A percentile compares a stretch with the other conserved stretches of the same genome.
Conservation (phyloP, 2,888 invertebrate genomes). For the Amblyjoppa proteus region DNA sequence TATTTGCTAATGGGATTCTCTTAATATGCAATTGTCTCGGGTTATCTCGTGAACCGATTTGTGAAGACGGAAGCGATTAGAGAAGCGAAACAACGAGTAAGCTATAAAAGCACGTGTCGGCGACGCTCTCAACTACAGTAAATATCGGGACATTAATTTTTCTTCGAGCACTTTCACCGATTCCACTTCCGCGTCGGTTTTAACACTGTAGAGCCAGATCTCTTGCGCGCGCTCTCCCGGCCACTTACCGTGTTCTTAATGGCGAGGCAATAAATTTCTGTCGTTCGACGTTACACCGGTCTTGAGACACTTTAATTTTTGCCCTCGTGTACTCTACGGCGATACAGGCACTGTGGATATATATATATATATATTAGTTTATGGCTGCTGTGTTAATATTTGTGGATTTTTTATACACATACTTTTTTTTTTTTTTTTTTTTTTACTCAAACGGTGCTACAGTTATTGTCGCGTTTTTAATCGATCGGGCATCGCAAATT, state of each 20-base stretch:
- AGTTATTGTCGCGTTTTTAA: not conserved
- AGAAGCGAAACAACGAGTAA: not conserved
- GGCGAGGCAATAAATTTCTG: slow-evolving; percentile 63
- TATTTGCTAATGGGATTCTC: slow-evolving; percentile 45
- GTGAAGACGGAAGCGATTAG: slow-evolving; percentile 4
- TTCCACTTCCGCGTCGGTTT: slow-evolving; percentile 60
- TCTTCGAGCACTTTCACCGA: slow-evolving; percentile 65
- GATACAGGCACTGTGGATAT: slow-evolving; percentile 8
- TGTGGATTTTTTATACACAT: not conserved
- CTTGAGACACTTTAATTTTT: slow-evolving; percentile 62
- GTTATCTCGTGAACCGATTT: slow-evolving; percentile 21
- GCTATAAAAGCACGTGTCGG: slow-evolving; percentile 40
- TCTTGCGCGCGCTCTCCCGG: slow-evolving; percentile 37
- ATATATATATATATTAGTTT: slow-evolving; percentile 25
- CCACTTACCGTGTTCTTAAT: slow-evolving; percentile 65
- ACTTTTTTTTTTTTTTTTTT: not conserved
- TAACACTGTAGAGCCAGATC: slow-evolving; percentile 11
- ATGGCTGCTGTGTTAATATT: slow-evolving; percentile 26
- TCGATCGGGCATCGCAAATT: slow-evolving; percentile 6
- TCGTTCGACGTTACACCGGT: slow-evolving; percentile 60
- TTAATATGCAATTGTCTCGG: slow-evolving; percentile 3
- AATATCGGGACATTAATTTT: slow-evolving; percentile 67
- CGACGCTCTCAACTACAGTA: slow-evolving; percentile 63
- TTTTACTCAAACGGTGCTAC: not conserved
- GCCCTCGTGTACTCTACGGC: slow-evolving; percentile 22